Base-by-base conservation (phyloP, 2,797 vertebrate genomes). In the Cottoperca gobio region DNA sequence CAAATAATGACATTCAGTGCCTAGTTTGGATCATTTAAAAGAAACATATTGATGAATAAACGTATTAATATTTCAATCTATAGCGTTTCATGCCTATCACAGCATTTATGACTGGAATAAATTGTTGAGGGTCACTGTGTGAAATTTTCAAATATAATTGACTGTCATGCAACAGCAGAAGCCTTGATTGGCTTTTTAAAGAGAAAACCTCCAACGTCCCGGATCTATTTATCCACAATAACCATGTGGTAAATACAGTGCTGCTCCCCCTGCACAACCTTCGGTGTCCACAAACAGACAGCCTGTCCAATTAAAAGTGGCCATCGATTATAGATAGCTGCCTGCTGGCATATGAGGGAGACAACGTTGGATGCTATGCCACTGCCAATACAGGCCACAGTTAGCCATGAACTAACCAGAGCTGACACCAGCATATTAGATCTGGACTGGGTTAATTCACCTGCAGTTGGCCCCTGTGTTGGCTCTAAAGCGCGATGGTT, bases 361-460 rank as follows among this genome's bases (percentile, higher is more conserved):
- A 95, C 86, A 90, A 92, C 85, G 92, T 89, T 95, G 92, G 95
- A 93, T 92, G 88, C 94, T 89, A 86, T 71, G 90, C 90, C 91
- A 92, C 91, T 94, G 92, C 94, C 94, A 96, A 96, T 96, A 94
- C 93, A 93, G 92, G 94, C 86, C 92, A 78, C 94, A 92, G 94
- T 93, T 95, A 94, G 89, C 78, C 85, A 92, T 87, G 94, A 95
- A 90, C 96, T 97, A 97, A 98, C 94, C 95, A 96, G 94, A 97
- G 96, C 94, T 97, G 97, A 97, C 97, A 97, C 81, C 87, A 89
- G 94, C 96, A 96, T 96, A 97, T 97, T 97, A 97, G 96, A 96
- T 95, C 93, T 95, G 96, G 96, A 96, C 96, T 94, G 95, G 96
- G 95, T 97, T 97, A 97, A 96, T 97, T 97, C 97, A 95, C 96